Evolutionary conservation across 2,113 vertebrate species (phyloP).

Genomic region (Enhydra lutris): DNA sequence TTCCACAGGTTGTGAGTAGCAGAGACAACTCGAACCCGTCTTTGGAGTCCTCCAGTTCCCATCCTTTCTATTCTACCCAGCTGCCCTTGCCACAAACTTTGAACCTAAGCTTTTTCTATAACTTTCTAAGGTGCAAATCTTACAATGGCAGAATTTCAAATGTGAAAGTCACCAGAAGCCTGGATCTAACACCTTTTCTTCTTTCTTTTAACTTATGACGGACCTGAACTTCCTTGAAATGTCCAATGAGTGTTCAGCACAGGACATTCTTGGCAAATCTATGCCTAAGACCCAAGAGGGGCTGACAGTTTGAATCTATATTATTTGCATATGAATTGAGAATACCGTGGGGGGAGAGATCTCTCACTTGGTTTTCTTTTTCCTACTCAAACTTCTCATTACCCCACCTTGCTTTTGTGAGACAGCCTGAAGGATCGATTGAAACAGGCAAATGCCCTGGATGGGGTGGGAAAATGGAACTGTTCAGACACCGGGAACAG

Average conservation of each 20-base stretch:
- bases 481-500: neutral
- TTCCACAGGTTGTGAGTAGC: neutral
- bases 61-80: accelerated
- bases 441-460: neutral
- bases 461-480: neutral
- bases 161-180: neutral
- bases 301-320: accelerated
- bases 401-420: neutral
- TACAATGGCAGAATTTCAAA: neutral
- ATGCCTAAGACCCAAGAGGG: neutral
- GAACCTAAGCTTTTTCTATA: neutral
- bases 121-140: neutral
- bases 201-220: neutral
- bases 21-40: neutral
- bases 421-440: neutral
- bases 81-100: neutral
- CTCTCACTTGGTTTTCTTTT: neutral
- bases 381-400: neutral
- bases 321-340: neutral
- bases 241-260: accelerated
- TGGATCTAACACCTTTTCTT: neutral
- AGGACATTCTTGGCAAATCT: neutral
- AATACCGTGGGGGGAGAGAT: neutral
- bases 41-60: too few relatives aligned
- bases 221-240: neutral